A percentile compares a stretch with the other conserved stretches of the same genome.
Conservation (phyloP, 2,113 vertebrate species). For the Pampusana beccarii region DNA sequence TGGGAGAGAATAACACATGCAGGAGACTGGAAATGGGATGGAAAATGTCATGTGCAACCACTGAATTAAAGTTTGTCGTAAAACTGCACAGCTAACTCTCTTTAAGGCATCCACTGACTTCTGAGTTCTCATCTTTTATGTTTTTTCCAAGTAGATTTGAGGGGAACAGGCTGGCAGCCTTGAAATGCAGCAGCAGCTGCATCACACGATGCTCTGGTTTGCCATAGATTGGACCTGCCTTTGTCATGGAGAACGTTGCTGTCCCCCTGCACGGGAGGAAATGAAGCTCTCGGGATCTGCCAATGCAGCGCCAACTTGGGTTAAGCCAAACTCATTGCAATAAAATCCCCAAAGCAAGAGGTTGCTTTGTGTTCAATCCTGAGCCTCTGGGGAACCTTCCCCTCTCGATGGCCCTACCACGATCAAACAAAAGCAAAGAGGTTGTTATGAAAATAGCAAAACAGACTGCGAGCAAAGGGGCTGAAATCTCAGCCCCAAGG, state of each 20-base stretch:
- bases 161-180: not conserved
- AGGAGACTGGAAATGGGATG: not conserved
- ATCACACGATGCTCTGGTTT: not conserved
- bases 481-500: not conserved
- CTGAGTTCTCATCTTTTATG: not conserved
- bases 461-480: not conserved
- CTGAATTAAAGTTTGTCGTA: not conserved
- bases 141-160: not conserved
- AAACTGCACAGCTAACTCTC: not conserved
- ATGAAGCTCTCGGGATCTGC: not conserved
- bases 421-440: not conserved
- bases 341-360: not conserved
- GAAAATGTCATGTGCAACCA: not conserved
- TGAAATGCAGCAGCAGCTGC: rapidly evolving
- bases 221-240: not conserved
- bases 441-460: not conserved
- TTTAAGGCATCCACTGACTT: not conserved
- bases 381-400: not conserved
- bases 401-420: not conserved
- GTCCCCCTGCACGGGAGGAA: not conserved
- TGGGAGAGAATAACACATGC: not conserved
- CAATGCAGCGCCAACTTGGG: not conserved
- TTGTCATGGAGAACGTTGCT: not conserved
- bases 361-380: not conserved
- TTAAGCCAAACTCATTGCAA: not conserved